Percentiles rank a stretch among this genome's conserved stretches.
Evolutionary conservation across 2,888 invertebrate species (phyloP).

Genomic region (Bembecia ichneumoniformis): DNA sequence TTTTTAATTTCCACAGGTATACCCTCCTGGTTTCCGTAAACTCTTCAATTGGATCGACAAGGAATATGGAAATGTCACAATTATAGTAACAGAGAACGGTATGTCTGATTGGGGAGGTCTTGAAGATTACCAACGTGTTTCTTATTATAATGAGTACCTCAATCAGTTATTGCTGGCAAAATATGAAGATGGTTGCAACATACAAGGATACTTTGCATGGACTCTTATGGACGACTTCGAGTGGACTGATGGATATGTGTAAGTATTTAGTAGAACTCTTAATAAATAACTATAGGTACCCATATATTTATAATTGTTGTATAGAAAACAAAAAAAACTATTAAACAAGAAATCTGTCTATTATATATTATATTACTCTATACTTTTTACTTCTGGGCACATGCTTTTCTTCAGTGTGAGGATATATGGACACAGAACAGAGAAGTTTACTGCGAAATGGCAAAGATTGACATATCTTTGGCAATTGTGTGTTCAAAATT

Average conservation of each 20-base stretch:
- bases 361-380: too few relatives aligned
- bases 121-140: slow-evolving; percentile 55
- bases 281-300: too few relatives aligned
- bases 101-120: slow-evolving; percentile 61
- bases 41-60: slow-evolving; percentile 75
- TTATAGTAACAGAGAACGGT: slow-evolving; percentile 74
- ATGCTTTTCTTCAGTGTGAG: too few relatives aligned
- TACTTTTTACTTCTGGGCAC: too few relatives aligned
- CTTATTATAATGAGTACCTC: slow-evolving; percentile 65
- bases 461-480: too few relatives aligned
- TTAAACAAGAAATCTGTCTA: too few relatives aligned
- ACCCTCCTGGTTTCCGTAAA: slow-evolving; percentile 76
- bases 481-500: too few relatives aligned
- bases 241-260: slow-evolving; percentile 68
- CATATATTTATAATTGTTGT: too few relatives aligned
- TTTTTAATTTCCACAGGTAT: slow-evolving; percentile 45
- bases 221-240: slow-evolving; percentile 76
- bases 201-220: slow-evolving; percentile 73
- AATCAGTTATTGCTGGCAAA: slow-evolving; percentile 48
- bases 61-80: slow-evolving; percentile 69
- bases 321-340: too few relatives aligned
- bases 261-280: slow-evolving; percentile 13
- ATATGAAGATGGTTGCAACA: slow-evolving; percentile 49
- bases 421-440: too few relatives aligned
- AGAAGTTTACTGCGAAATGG: too few relatives aligned